phyloP scores from a whole-genome alignment of 2,113 vertebrate species.

The Amphiprion ocellaris region DNA sequence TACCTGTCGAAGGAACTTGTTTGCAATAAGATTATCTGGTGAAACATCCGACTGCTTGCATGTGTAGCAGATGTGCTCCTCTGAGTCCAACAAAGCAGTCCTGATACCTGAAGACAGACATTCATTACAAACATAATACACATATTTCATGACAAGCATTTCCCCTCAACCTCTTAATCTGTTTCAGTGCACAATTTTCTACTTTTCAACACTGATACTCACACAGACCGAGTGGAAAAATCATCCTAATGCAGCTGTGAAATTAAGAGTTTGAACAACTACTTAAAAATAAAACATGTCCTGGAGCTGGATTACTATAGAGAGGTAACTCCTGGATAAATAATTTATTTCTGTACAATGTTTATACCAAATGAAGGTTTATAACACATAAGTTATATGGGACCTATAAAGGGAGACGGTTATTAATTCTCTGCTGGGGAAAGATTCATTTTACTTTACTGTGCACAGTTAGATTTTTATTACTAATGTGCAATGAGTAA shows the following conservation, averaged over 20 bases:
- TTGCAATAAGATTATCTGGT: constrained; percentile 96
- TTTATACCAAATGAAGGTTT: too few relatives aligned
- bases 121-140: not conserved
- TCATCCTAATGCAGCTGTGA: not conserved
- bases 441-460: too few relatives aligned
- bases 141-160: not conserved
- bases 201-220: too few relatives aligned
- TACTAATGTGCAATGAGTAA: not conserved
- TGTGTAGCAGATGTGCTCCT: constrained; percentile 94
- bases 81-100: constrained; percentile 93
- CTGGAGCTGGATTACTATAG: not conserved
- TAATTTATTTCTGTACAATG: too few relatives aligned
- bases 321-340: not conserved
- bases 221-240: not conserved
- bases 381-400: too few relatives aligned
- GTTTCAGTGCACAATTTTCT: too few relatives aligned
- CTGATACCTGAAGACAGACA: constrained; percentile 89
- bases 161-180: too few relatives aligned
- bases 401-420: not conserved
- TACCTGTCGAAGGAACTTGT: constrained; percentile 99
- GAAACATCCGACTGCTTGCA: constrained; percentile 98
- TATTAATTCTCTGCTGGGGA: not conserved
- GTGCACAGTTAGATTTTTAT: too few relatives aligned
- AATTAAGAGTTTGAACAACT: not conserved
- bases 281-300: not conserved